Conservation (phyloP, 2,888 invertebrate species). For the Sinopyrophorus schimmeli region DNA sequence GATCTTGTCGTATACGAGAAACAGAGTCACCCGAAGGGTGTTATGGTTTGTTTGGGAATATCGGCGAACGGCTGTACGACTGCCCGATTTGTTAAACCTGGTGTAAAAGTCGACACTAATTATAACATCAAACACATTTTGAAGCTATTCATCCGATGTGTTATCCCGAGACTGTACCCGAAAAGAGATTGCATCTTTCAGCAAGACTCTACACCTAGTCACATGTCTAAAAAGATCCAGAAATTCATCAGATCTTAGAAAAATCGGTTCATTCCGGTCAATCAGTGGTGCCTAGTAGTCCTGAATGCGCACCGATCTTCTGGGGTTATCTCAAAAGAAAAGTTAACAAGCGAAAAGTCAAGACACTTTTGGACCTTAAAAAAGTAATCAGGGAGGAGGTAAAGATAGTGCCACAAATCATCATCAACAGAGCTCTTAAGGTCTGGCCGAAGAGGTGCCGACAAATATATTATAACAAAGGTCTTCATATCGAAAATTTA, state of each 20-base stretch:
- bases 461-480: constrained; percentile 2
- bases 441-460: not conserved
- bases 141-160: no score
- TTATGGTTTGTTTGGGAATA: no score
- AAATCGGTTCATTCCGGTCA: not conserved
- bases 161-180: not conserved
- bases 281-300: not conserved
- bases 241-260: not conserved
- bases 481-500: constrained; percentile 3
- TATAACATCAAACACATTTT: no score
- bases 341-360: not conserved
- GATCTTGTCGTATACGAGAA: no score
- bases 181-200: not conserved
- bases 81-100: no score
- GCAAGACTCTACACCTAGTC: not conserved
- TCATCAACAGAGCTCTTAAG: constrained; percentile 2
- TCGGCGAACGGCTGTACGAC: no score
- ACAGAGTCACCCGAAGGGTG: no score
- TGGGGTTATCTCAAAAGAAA: constrained; percentile 1
- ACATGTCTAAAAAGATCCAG: not conserved
- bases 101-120: no score
- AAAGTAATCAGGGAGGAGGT: not conserved
- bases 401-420: not conserved
- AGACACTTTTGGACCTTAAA: not conserved
- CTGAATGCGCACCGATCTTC: not conserved